Conservation (phyloP, 2,888 invertebrate genomes). For the Trachelus stipa region DNA sequence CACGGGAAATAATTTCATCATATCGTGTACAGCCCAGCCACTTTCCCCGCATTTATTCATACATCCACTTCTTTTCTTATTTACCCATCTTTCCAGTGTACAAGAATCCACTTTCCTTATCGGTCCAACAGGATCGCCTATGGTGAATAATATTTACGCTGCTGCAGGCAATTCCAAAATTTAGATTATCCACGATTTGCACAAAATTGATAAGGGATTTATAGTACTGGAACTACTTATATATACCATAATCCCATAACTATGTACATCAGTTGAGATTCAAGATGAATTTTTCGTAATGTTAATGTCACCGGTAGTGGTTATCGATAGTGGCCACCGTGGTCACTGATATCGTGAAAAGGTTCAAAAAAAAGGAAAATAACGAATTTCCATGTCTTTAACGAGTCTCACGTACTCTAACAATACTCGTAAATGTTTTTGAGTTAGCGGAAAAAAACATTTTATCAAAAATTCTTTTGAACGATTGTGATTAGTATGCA, state of each 20-base stretch:
- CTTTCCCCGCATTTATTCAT: constrained; percentile 71
- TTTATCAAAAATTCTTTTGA: background rate
- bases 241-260: background rate
- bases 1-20: constrained; percentile 36
- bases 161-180: background rate
- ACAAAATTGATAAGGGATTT: background rate
- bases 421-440: background rate
- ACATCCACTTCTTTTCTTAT: constrained; percentile 69
- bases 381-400: background rate
- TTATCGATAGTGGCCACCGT: too few relatives aligned
- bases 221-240: background rate
- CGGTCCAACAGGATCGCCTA: constrained; percentile 34
- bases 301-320: too few relatives aligned
- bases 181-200: background rate
- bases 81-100: constrained; percentile 67
- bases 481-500: background rate
- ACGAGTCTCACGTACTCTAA: background rate
- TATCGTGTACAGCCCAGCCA: constrained; percentile 69
- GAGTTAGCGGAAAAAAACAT: background rate
- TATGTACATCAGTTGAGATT: background rate
- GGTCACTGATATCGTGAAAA: too few relatives aligned
- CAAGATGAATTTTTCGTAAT: too few relatives aligned
- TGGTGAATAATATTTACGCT: background rate
- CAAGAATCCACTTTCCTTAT: constrained; percentile 38
- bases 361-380: too few relatives aligned